Base-by-base conservation (phyloP, 1,140 invertebrate species). In the Calliopsis andreniformis region DNA sequence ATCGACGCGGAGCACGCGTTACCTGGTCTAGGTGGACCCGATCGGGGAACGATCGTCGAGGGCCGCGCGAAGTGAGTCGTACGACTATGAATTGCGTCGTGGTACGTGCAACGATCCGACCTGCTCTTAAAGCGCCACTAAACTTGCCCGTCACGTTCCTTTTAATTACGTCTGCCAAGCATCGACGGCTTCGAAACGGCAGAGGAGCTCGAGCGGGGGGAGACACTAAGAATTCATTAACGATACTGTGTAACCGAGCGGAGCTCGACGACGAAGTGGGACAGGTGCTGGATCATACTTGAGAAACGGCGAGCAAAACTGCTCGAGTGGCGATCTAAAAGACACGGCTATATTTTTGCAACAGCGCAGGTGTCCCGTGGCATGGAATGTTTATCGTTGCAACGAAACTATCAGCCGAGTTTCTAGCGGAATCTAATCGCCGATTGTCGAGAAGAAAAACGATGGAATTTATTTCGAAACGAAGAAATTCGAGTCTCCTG, bases 141-240 rank as follows among this genome's bases (percentile, higher is more conserved):
- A 68, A 55, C 70, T 84, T 76, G 72, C 78, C 12, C 72, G 61
- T 82, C 76, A 75, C 80, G 77, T 83, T 71, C 49, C 77, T 79
- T 83, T 83, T 70, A 72, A 76, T 80, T 76, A 71, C 81, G 62
- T 71, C 66, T 77, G 77, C 69, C 82, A 79, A 39, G 55, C 56
- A 56, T 79, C 76, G 79, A 62, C 53, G 55, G 63, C 76, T 47
- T 66, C 71, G 71, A 64, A 79, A 76, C 68, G 58, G 14, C 39
- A 18, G 32, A 23, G n/a, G 6, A 39, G 32, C 25, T 25, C 16
- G 30, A 39, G n/a, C n/a, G 35, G 62, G 23, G n/a, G 53, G 30
- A n/a, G 45, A 56, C 53, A 51, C 20, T 47, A 66, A 62, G 59
- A 83, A 73, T 75, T 72, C 61, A 73, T 78, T 71, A 78, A 84